Evolutionary conservation across 2,888 invertebrate species (phyloP), one percentile per base, ranked within the genome.

Genomic region (Tricholauxania praeusta): DNA sequence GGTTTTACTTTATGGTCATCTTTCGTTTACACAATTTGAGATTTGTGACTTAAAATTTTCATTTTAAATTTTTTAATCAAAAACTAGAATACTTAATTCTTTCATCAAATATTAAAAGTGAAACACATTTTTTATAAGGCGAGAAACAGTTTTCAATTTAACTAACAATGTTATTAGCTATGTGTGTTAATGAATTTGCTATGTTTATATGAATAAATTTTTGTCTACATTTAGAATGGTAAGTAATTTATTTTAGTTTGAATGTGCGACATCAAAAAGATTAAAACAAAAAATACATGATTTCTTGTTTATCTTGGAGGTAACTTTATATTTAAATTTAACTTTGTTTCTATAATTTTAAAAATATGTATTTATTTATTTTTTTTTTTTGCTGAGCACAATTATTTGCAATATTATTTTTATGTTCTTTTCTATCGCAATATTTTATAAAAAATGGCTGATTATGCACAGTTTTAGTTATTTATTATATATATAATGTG

Each of bases 301-400:
- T 65, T 52, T 39, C 19, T 59, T 60, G 39, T 59, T 51, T 70
- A 51, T 19, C 60, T 70, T 70, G 17, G 60, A 70, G 69, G 69
- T 70, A 70, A 62, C 62, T 62, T 70, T 62, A 70, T 49, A 49
- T 62, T 60, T 57, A 19, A 57, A 57, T 57, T 70, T 68, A 28
- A 51, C 59, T 49, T 60, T 53, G 12, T 53, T 47, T 55, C 19
- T 19, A 12, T 67, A 17, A 47, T 67, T 67, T 49, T 49, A 66
- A 64, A 53, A 32, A 52, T 51, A 28, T 55, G 28, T 49, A 0
- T 63, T 69, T 19, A 19, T 55, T 47, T 47, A 17, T 39, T 39
- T 8, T 6, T 39, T 1, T 10, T 39, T 39, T 39, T 39, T 1
- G n/a, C n/a, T n/a, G n/a, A n/a, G n/a, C n/a, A 32, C 32, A 32